phyloP scores from a whole-genome alignment of 35 echinoderm and acorn worm species.

The Holothuria glaberrima region DNA sequence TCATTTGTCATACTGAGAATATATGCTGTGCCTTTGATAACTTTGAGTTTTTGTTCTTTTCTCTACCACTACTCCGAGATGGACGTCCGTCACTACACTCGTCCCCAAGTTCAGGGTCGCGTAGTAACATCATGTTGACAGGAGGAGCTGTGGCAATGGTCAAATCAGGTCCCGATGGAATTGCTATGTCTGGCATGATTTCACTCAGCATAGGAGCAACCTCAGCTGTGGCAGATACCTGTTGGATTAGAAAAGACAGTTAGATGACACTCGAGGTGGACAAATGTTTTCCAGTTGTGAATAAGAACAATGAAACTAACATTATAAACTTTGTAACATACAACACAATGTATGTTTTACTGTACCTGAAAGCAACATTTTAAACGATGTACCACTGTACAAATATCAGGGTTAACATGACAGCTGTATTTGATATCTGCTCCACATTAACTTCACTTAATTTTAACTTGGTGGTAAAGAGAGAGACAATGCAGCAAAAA shows the following conservation, averaged over 20 bases:
- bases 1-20: conserved; percentile 46
- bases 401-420: no score
- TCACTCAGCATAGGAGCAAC: conserved; percentile 97
- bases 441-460: no score
- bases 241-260: background rate
- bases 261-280: background rate
- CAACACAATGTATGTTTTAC: no score
- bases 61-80: conserved; percentile 14
- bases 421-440: no score
- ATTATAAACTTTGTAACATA: no score
- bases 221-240: conserved; percentile 86
- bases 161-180: conserved; percentile 93
- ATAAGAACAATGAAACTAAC: no score
- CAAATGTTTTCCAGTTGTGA: background rate
- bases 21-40: conserved; percentile 44
- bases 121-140: conserved; percentile 95
- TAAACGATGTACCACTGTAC: no score
- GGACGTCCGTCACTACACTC: conserved; percentile 34
- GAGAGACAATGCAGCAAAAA: no score
- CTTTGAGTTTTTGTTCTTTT: conserved; percentile 63
- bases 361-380: no score
- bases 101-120: conserved; percentile 92
- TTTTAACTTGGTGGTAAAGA: no score
- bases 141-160: conserved; percentile 97
- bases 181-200: conserved; percentile 99